A percentile compares a stretch with the other conserved stretches of the same genome.
Evolutionary conservation across 2,113 vertebrate genomes (phyloP).

Genomic region (Dromaius novaehollandiae): DNA sequence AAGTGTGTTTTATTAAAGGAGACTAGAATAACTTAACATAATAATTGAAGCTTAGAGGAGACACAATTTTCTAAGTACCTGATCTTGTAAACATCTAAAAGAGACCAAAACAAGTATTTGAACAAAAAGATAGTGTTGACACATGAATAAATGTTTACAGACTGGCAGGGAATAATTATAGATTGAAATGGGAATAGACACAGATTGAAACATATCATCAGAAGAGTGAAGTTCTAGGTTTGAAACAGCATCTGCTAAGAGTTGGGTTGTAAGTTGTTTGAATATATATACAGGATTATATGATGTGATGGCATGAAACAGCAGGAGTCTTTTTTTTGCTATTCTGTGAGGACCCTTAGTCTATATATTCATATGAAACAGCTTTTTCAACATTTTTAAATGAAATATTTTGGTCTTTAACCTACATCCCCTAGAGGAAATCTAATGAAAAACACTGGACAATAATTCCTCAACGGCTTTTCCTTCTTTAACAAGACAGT

Average conservation of each 20-base stretch:
- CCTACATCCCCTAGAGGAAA: accelerated
- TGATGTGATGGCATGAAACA: not conserved
- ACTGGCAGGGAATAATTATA: not conserved
- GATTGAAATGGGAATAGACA: not conserved
- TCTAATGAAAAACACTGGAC: not conserved
- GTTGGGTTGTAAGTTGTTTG: not conserved
- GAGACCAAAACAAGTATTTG: not conserved
- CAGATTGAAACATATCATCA: not conserved
- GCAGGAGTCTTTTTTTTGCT: not conserved
- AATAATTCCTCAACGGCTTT: not conserved
- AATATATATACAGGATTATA: not conserved
- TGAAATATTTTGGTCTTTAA: not conserved
- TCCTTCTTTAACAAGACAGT: not conserved
- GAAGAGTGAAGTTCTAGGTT: not conserved
- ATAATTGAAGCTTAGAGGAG: not conserved
- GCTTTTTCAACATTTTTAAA: not conserved
- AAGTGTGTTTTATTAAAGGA: not conserved
- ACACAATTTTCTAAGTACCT: not conserved
- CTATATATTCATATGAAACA: not conserved
- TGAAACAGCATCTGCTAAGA: not conserved
- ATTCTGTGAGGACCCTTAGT: not conserved
- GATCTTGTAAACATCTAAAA: not conserved
- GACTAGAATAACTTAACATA: not conserved
- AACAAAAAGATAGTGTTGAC: not conserved
- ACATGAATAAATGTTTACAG: not conserved